Evolutionary conservation across 2,113 vertebrate genomes (phyloP).

Genomic region (Ptilorrhoa leucosticta): DNA sequence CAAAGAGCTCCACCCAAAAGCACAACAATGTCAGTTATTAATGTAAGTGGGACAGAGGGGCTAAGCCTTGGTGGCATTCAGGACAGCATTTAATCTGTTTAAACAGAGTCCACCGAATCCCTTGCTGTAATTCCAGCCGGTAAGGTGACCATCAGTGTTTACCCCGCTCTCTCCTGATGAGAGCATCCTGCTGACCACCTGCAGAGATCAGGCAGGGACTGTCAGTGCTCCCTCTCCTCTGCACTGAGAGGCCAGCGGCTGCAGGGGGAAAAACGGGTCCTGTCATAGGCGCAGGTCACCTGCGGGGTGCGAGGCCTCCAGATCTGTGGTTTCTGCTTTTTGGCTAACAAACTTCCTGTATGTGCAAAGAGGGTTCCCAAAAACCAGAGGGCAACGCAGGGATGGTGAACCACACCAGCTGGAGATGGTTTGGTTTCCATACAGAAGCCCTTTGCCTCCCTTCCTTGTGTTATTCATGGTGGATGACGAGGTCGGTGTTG

Average conservation of each 20-base stretch:
- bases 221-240: background rate
- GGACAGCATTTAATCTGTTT: background rate
- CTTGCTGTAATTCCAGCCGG: background rate
- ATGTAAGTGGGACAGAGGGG: background rate
- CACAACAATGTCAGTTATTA: background rate
- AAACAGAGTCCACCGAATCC: background rate
- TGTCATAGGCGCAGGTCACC: accelerated
- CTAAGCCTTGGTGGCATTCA: background rate
- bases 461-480: accelerated
- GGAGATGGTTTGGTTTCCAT: background rate
- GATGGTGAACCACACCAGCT: background rate
- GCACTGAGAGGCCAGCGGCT: background rate
- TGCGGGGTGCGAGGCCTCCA: accelerated
- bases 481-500: background rate
- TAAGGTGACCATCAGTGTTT: accelerated
- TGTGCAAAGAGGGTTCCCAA: background rate
- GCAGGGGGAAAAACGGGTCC: accelerated
- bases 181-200: background rate
- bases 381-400: accelerated
- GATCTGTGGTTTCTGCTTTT: background rate
- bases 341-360: background rate
- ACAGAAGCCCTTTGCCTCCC: background rate
- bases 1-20: background rate
- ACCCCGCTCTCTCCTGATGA: background rate
- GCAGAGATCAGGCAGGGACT: accelerated